phyloP scores from a whole-genome alignment of 2,797 vertebrate genomes.

The Rhabdomys pumilio region DNA sequence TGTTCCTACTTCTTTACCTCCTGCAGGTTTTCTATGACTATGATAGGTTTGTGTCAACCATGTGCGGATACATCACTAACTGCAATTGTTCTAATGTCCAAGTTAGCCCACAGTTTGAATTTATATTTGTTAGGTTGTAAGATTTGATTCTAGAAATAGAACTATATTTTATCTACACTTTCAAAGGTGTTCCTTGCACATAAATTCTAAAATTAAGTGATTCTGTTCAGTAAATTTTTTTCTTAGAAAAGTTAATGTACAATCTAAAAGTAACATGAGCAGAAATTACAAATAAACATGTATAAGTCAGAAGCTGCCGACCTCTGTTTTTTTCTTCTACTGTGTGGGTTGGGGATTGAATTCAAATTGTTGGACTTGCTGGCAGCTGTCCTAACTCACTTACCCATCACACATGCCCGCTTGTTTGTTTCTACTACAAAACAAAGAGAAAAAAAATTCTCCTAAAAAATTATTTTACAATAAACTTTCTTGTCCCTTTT shows the following conservation, averaged over 20 bases:
- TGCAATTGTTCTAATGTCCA: conserved; percentile 2
- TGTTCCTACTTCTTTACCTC: background rate
- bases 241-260: background rate
- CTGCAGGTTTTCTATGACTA: background rate
- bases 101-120: background rate
- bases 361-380: background rate
- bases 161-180: background rate
- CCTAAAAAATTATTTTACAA: background rate
- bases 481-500: background rate
- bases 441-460: background rate
- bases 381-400: background rate
- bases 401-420: background rate
- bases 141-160: background rate
- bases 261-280: background rate
- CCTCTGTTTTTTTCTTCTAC: background rate
- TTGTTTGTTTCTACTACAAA: background rate
- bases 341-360: background rate
- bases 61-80: background rate
- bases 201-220: conserved; percentile 37
- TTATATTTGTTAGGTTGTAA: background rate
- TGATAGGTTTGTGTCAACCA: background rate
- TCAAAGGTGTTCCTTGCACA: background rate
- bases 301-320: background rate
- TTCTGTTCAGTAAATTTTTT: background rate
- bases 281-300: conserved; percentile 9